phyloP scores from a whole-genome alignment of 1,140 invertebrate genomes.

The Saxidomus purpurata region DNA sequence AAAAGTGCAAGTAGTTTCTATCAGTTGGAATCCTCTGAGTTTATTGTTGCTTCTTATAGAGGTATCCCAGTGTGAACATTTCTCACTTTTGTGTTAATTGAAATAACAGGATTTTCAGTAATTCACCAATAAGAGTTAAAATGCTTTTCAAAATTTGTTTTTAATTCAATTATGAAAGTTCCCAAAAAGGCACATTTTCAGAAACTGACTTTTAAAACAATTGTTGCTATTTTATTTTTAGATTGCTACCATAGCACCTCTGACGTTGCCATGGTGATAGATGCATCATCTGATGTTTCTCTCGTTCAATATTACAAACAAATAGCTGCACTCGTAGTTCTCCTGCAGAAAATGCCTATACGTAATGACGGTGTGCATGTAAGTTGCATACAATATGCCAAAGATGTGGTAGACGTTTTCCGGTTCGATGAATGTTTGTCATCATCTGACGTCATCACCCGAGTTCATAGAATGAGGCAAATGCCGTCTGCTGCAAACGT shows the following conservation, averaged over 20 bases:
- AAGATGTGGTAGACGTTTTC: not conserved
- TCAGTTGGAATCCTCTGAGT: too few species aligned
- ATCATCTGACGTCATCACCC: not conserved
- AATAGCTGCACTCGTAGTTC: not conserved
- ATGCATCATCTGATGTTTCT: not conserved
- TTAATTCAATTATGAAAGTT: too few species aligned
- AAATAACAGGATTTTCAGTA: too few species aligned
- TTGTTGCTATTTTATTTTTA: not conserved
- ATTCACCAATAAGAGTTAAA: too few species aligned
- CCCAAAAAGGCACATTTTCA: too few species aligned
- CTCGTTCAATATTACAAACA: not conserved
- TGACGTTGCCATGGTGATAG: not conserved
- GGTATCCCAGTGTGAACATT: too few species aligned
- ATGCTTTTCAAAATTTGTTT: too few species aligned
- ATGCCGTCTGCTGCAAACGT: not conserved
- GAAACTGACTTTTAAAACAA: too few species aligned
- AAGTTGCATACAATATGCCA: not conserved
- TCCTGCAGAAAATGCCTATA: not conserved
- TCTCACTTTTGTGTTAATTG: too few species aligned
- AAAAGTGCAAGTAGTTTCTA: too few species aligned
- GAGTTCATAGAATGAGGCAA: not conserved
- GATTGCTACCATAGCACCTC: conserved; percentile 11
- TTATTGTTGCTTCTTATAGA: too few species aligned
- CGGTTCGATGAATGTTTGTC: not conserved
- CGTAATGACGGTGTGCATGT: not conserved